Percentiles rank a stretch among this genome's conserved stretches.
phyloP scores from a whole-genome alignment of 23 tunicate species.

The Oikopleura albicans region DNA sequence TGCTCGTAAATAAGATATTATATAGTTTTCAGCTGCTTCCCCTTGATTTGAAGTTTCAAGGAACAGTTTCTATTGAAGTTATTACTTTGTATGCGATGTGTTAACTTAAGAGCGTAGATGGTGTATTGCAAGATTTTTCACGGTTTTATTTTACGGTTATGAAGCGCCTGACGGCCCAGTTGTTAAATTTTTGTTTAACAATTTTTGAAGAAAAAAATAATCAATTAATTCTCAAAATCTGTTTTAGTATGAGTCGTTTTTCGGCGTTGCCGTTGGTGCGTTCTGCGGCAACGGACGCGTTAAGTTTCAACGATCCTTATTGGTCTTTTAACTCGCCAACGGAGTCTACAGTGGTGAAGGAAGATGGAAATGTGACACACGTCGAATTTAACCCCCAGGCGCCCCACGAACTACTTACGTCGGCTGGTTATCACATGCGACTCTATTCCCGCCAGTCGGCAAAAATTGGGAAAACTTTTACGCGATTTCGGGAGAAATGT shows the following conservation, averaged over 20 bases:
- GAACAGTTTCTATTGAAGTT: no score
- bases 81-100: no score
- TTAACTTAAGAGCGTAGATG: no score
- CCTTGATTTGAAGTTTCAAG: no score
- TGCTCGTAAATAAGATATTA: no score
- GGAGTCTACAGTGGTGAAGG: background rate
- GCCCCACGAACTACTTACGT: background rate
- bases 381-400: background rate
- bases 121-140: no score
- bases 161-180: no score
- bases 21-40: no score
- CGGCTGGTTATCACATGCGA: conserved; percentile 8
- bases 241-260: background rate
- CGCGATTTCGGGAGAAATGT: background rate
- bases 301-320: background rate
- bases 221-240: no score
- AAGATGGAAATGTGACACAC: background rate
- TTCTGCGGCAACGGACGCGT: background rate
- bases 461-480: background rate
- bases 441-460: background rate
- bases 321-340: background rate
- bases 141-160: no score
- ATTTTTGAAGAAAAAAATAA: no score
- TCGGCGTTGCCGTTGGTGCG: background rate
- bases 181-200: no score